A percentile compares a stretch with the other conserved stretches of the same genome.
Evolutionary conservation across 2,113 vertebrate genomes (phyloP).

Genomic region (Rhineura floridana): DNA sequence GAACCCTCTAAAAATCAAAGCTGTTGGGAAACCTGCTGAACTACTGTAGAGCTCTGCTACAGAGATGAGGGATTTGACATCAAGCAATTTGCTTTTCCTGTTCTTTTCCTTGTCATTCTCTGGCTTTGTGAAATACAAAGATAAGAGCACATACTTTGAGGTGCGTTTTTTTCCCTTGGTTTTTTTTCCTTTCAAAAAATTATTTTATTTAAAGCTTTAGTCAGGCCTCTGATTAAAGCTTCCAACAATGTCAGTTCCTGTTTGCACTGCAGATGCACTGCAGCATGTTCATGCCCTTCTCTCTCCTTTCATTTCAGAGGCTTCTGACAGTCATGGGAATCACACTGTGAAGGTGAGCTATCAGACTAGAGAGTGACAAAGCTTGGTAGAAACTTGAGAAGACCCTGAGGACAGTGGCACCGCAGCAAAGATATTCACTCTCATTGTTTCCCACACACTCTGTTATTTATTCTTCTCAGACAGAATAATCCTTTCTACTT

Average conservation of each 20-base stretch:
- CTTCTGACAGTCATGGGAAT: slow-evolving; percentile 17
- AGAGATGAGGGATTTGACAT: not conserved
- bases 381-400: slow-evolving; percentile 14
- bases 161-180: not conserved
- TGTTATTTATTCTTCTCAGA: slow-evolving; percentile 23
- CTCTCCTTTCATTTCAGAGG: slow-evolving; percentile 44
- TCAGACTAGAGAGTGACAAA: slow-evolving; percentile 29
- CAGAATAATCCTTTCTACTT: slow-evolving; percentile 3
- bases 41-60: not conserved
- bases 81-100: not conserved
- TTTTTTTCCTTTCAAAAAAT: not conserved
- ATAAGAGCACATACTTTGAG: not conserved
- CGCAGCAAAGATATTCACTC: not conserved
- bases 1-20: not conserved
- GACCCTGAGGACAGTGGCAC: slow-evolving; percentile 2
- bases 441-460: not conserved
- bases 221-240: slow-evolving; percentile 41
- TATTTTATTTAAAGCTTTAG: not conserved
- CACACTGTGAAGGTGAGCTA: slow-evolving; percentile 17
- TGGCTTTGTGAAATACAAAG: not conserved
- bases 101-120: not conserved
- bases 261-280: slow-evolving; percentile 27
- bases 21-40: not conserved
- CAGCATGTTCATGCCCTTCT: not conserved
- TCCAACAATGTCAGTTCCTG: slow-evolving; percentile 31